Conservation (phyloP, 2,113 vertebrate species). For the Danio rerio region GRCz12tu NC_133196.1:7656001-7656500, state of each 20-base stretch:
- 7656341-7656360: constrained; percentile 42
- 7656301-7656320: constrained; percentile 26
- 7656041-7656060: constrained; percentile 26
- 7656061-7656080: constrained; percentile 37
- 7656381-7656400: background rate
- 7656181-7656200: constrained; percentile 26
- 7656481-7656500: background rate
- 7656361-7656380: constrained; percentile 11
- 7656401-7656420: background rate
- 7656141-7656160: constrained; percentile 50
- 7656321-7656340: constrained; percentile 38
- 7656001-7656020: background rate
- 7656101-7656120: constrained; percentile 61
- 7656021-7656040: constrained; percentile 14
- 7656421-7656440: constrained; percentile 24
- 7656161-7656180: constrained; percentile 31
- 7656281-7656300: constrained; percentile 30
- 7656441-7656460: background rate
- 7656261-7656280: background rate
- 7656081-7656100: constrained; percentile 66
- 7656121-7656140: constrained; percentile 42
- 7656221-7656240: background rate
- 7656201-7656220: background rate
- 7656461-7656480: background rate
- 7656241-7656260: background rate